Percentiles rank a stretch among this genome's conserved stretches.
Evolutionary conservation across 2,113 vertebrate genomes (phyloP).

Genomic region (Hypocryptadius cinnamomeus): DNA sequence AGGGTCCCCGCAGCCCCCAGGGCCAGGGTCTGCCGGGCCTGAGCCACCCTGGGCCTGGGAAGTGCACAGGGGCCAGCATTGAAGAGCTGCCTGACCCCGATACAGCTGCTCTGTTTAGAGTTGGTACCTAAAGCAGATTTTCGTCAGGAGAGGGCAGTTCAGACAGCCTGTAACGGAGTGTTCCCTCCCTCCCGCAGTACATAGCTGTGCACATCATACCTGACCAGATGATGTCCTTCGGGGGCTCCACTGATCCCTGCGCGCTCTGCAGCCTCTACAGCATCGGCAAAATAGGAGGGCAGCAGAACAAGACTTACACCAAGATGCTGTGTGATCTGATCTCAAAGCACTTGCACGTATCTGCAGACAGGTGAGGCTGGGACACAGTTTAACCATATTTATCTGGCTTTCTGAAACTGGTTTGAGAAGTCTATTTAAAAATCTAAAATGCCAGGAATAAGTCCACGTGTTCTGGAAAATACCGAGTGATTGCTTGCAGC

Average conservation of each 20-base stretch:
- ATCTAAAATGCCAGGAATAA: not conserved
- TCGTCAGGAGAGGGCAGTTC: not conserved
- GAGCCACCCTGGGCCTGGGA: not conserved
- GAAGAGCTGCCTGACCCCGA: not conserved
- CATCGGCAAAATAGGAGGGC: slow-evolving; percentile 87
- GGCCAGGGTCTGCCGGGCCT: not conserved
- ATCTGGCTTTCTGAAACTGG: not conserved
- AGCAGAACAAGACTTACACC: slow-evolving; percentile 86
- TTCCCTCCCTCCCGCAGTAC: slow-evolving; percentile 69
- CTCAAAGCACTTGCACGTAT: slow-evolving; percentile 83
- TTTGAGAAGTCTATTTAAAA: not conserved
- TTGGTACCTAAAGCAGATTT: not conserved
- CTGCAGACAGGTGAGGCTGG: slow-evolving; percentile 79
- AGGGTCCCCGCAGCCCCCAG: not conserved
- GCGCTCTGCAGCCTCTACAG: slow-evolving; percentile 89
- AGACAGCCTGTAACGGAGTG: fast-evolving
- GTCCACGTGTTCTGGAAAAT: not conserved
- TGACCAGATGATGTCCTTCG: slow-evolving; percentile 93
- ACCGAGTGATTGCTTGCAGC: not conserved
- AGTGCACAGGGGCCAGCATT: not conserved
- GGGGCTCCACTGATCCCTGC: slow-evolving; percentile 84
- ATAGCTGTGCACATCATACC: slow-evolving; percentile 86
- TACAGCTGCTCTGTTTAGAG: fast-evolving
- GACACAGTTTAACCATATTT: not conserved
- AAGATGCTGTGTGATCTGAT: slow-evolving; percentile 85